Percentiles rank a stretch among this genome's conserved stretches.
Conservation (phyloP, 2,888 invertebrate species). For the Tetragonisca angustula region DNA sequence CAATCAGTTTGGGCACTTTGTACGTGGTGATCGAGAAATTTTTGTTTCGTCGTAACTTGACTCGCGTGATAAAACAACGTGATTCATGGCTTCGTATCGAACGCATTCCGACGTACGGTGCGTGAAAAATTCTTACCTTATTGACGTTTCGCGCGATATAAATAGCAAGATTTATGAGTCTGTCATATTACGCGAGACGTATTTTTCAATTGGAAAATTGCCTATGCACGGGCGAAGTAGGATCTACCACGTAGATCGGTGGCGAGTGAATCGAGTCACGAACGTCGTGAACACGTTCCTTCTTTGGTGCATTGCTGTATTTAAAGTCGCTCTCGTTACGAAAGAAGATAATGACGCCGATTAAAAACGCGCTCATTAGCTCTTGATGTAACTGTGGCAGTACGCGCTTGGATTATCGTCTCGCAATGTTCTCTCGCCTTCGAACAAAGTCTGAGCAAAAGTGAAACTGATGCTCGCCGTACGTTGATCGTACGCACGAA, state of each 20-base stretch:
- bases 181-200: background rate
- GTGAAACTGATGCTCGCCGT: background rate
- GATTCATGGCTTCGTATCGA: background rate
- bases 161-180: conserved; percentile 21
- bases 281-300: conserved; percentile 5
- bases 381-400: conserved; percentile 36
- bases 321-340: conserved; percentile 26
- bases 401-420: conserved; percentile 24
- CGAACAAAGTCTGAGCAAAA: conserved; percentile 8
- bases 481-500: background rate
- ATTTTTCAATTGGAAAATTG: conserved; percentile 24
- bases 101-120: background rate
- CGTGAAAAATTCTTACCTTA: background rate
- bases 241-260: conserved; percentile 7
- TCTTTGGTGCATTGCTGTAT: conserved; percentile 15
- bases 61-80: background rate
- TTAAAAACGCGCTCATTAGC: conserved; percentile 46
- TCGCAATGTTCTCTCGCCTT: conserved; percentile 17
- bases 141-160: conserved; percentile 11
- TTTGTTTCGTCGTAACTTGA: background rate
- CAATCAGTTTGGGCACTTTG: background rate
- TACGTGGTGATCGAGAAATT: background rate
- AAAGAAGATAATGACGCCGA: conserved; percentile 39
- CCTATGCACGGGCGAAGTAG: background rate
- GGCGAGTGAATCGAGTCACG: background rate